Base-by-base conservation (phyloP, 2,888 invertebrate genomes). In the Plebejus argus region DNA sequence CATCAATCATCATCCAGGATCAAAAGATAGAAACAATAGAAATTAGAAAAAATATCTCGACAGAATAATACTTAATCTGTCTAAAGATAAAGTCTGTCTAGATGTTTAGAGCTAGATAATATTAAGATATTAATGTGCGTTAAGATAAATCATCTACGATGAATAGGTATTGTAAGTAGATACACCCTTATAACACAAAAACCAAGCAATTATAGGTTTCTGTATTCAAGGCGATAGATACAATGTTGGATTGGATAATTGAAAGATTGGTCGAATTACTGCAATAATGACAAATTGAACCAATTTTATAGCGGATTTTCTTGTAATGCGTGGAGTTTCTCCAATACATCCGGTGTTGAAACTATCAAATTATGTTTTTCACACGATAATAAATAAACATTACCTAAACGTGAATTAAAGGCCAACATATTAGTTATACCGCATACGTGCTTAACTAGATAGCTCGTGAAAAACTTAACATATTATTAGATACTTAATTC, bases 241-340 rank as follows among this genome's bases (percentile, higher is more conserved):
- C 71, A 20, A 39, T 39, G 39, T 71, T 39, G 20, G 3, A 74
- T 74, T 74, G 53, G 74, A 53, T 74, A 74, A 74, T 74, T 74
- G 74, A 23, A 23, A 74, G 28, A 71, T 35, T 71, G 20, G n/a
- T 39, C 33, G 66, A 71, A 39, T 71, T 71, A 71, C n/a, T 39
- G 71, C 35, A 71, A 71, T 71, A 71, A 71, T 71, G 71, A 71
- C 71, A 71, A 71, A 71, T 39, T 71, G 39, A 71, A 71, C 35
- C 71, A 71, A 71, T 39, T 71, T 70, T 71, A 20, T 71, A 71
- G n/a, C 71, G 35, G 39, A 71, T 71, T 71, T 70, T 71, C 71
- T 33, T 28, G 33, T 28, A 66, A 66, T 66, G 18, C 66, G 66
- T 33, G 33, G 28, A 74, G 74, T 74, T 74, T 74, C 53, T 74